These are phyloP conservation scores for Drosophila mulleri DNA, from an alignment of 2,888 invertebrate genomes.

Conservation along the genomic window DNA sequence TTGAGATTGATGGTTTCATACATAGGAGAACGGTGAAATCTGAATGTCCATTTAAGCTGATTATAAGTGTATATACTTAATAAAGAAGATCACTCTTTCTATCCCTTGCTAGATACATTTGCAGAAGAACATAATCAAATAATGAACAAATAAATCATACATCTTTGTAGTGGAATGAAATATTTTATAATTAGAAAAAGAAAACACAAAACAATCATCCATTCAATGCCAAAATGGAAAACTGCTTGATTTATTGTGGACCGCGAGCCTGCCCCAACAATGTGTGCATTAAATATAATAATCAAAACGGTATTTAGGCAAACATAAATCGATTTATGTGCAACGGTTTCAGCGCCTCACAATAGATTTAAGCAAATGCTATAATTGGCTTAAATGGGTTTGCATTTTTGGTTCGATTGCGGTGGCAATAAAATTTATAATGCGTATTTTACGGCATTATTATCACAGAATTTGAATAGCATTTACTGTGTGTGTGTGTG, in stretches of 20 bases:
- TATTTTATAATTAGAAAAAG: no score
- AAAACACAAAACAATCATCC: no score
- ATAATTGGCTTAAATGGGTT: slow-evolving; percentile 2
- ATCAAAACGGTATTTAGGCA: neutral
- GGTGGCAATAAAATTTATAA: slow-evolving; percentile 4
- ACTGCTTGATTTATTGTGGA: neutral
- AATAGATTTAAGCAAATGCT: neutral
- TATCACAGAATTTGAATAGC: neutral
- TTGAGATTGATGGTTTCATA: no score
- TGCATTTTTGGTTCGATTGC: slow-evolving; percentile 1
- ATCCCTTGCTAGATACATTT: neutral
- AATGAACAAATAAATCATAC: no score
- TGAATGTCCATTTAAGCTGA: neutral
- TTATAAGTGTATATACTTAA: neutral
- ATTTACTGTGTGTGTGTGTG: neutral
- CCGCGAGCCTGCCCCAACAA: neutral
- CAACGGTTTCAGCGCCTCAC: neutral
- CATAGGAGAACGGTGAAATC: neutral
- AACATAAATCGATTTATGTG: neutral
- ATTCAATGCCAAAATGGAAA: neutral
- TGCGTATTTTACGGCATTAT: neutral
- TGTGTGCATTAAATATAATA: neutral
- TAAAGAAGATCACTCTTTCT: rapidly evolving
- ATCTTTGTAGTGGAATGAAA: no score
- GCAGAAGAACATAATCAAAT: neutral